phyloP scores from a whole-genome alignment of 2,888 invertebrate genomes.

The Diaperis boleti region DNA sequence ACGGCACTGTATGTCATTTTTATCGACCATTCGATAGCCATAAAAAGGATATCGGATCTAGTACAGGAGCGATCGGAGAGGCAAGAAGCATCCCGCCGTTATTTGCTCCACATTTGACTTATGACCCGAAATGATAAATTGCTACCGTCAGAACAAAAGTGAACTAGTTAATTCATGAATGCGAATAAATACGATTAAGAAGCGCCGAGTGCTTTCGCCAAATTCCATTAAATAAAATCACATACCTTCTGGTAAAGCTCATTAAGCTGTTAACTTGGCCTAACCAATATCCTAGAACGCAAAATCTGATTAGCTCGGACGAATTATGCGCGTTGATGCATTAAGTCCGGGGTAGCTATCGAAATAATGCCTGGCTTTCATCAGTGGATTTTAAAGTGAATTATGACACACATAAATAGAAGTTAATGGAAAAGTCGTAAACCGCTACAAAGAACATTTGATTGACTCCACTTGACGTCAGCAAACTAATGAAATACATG shows the following conservation, averaged over 20 bases:
- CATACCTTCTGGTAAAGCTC: conserved; percentile 7
- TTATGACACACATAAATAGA: not conserved
- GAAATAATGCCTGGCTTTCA: conserved; percentile 5
- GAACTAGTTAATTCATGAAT: conserved; percentile 2
- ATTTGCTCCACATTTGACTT: conserved; percentile 8
- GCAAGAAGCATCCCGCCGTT: conserved; percentile 9
- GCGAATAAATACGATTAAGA: not conserved
- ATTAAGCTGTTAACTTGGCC: conserved; percentile 30
- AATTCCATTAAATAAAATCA: conserved; percentile 17
- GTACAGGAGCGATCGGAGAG: not conserved
- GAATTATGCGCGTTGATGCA: conserved; percentile 20
- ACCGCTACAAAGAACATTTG: too few relatives aligned
- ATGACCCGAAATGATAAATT: conserved; percentile 6
- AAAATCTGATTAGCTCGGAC: conserved; percentile 25
- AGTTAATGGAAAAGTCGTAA: too few relatives aligned
- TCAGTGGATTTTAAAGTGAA: not conserved
- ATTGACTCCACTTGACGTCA: too few relatives aligned
- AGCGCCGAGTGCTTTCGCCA: not conserved
- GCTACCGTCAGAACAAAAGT: not conserved
- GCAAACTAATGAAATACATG: too few relatives aligned
- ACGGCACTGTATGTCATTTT: conserved; percentile 7
- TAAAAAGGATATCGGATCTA: conserved; percentile 6
- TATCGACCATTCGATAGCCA: conserved; percentile 1
- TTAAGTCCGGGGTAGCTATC: not conserved
- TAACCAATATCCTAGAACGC: conserved; percentile 29